A percentile compares a stretch with the other conserved stretches of the same genome.
phyloP scores from a whole-genome alignment of 2,113 vertebrate genomes.

The Sylvia atricapilla region DNA sequence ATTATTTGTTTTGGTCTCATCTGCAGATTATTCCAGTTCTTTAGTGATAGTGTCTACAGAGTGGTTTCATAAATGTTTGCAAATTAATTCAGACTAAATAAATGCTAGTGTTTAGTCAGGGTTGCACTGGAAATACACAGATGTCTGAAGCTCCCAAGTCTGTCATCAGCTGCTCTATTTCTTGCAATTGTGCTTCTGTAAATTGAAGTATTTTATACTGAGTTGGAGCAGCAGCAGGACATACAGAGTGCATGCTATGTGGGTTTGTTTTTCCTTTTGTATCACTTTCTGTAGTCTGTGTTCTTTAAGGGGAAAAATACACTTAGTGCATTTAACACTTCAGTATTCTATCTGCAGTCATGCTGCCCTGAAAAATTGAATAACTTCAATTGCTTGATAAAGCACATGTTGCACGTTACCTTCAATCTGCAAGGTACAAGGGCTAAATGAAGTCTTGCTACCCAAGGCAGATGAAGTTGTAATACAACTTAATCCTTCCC shows the following conservation, averaged over 20 bases:
- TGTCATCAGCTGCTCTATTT: not conserved
- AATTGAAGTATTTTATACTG: not conserved
- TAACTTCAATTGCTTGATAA: not conserved
- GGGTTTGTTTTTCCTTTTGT: not conserved
- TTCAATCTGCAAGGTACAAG: not conserved
- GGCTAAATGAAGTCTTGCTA: conserved; percentile 26
- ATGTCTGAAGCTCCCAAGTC: not conserved
- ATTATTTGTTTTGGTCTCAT: not conserved
- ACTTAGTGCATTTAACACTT: not conserved
- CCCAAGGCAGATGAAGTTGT: conserved; percentile 29
- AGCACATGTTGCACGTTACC: not conserved
- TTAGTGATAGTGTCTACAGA: not conserved
- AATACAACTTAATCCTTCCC: conserved; percentile 56
- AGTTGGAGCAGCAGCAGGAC: not conserved
- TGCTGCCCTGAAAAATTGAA: not conserved
- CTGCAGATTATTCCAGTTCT: not conserved
- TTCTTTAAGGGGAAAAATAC: not conserved
- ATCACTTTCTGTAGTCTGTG: not conserved
- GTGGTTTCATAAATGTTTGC: not conserved
- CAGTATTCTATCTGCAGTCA: not conserved
- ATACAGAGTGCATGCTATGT: not conserved
- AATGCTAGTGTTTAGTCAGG: not conserved
- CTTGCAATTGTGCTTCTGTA: not conserved
- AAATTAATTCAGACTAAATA: not conserved
- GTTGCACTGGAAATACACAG: not conserved